Conservation (phyloP, 1,140 invertebrate species). For the Leptinotarsa texana region DNA sequence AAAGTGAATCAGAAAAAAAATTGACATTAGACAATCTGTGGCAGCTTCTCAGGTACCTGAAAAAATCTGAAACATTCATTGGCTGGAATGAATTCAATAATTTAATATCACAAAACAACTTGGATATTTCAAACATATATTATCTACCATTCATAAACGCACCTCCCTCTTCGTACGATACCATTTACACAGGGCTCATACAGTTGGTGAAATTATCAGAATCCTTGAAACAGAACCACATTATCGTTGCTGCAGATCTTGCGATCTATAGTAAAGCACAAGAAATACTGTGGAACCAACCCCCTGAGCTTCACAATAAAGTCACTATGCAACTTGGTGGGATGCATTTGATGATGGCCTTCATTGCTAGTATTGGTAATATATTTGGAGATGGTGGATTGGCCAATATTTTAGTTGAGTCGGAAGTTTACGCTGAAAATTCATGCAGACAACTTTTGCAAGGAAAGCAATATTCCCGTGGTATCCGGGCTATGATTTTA, state of each 20-base stretch:
- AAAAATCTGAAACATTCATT: neutral
- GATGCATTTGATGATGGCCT: conserved; percentile 23
- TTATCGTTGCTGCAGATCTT: conserved; percentile 22
- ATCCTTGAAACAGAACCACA: conserved; percentile 21
- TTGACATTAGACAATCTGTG: conserved; percentile 2
- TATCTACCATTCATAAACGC: conserved; percentile 25
- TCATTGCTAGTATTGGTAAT: conserved; percentile 26
- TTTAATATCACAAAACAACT: conserved; percentile 4
- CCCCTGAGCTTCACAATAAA: neutral
- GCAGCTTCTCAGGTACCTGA: neutral
- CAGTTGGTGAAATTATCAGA: conserved; percentile 20
- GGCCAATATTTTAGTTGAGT: conserved; percentile 16
- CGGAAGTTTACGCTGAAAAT: conserved; percentile 24
- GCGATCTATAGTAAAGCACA: conserved; percentile 24
- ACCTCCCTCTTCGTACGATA: conserved; percentile 16
- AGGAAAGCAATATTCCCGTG: conserved; percentile 24
- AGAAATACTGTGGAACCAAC: conserved; percentile 21
- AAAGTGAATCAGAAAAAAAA: neutral
- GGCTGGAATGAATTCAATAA: conserved; percentile 3
- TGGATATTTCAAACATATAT: conserved; percentile 20
- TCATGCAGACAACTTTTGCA: conserved; percentile 24
- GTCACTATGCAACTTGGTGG: conserved; percentile 20
- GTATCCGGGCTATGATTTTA: conserved; percentile 20
- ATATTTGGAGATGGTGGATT: conserved; percentile 28
- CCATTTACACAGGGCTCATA: conserved; percentile 19